These are phyloP conservation scores for Myripristis murdjan DNA, from an alignment of 2,797 vertebrate genomes.

Conservation along the genomic window DNA sequence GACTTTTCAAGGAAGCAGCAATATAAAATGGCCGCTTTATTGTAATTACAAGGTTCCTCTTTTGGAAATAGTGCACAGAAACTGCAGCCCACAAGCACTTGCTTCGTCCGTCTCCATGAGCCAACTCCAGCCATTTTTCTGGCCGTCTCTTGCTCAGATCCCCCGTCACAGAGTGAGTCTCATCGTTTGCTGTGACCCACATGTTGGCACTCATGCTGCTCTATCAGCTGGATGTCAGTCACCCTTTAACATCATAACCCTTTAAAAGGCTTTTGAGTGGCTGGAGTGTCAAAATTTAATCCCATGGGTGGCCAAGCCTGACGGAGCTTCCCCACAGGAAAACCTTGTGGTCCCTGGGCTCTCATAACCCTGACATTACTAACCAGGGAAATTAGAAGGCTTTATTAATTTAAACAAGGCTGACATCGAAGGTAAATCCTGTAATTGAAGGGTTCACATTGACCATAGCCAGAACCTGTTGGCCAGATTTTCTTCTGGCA, in stretches of 20 bases:
- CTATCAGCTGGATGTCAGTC: slow-evolving; percentile 45
- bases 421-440: slow-evolving; percentile 39
- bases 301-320: slow-evolving; percentile 66
- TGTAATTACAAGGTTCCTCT: slow-evolving; percentile 89
- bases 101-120: slow-evolving; percentile 66
- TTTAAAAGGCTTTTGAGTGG: slow-evolving; percentile 36
- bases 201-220: slow-evolving; percentile 43
- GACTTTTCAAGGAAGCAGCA: slow-evolving; percentile 87
- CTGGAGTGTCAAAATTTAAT: slow-evolving; percentile 36
- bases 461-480: slow-evolving; percentile 20
- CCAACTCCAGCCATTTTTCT: slow-evolving; percentile 40
- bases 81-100: slow-evolving; percentile 79
- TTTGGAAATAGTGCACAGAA: slow-evolving; percentile 81
- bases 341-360: slow-evolving; percentile 48
- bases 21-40: slow-evolving; percentile 87
- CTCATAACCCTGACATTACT: slow-evolving; percentile 51
- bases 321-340: slow-evolving; percentile 39
- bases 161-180: not conserved
- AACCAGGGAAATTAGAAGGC: slow-evolving; percentile 60
- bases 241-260: slow-evolving; percentile 27
- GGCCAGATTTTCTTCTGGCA: slow-evolving; percentile 16
- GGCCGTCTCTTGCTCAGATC: slow-evolving; percentile 5
- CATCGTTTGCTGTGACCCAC: slow-evolving; percentile 42
- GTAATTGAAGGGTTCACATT: slow-evolving; percentile 56
- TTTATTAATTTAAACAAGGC: slow-evolving; percentile 73